These are phyloP conservation scores for Neodiprion virginianus DNA, from an alignment of 1,140 invertebrate species.

Conservation along the genomic window DNA sequence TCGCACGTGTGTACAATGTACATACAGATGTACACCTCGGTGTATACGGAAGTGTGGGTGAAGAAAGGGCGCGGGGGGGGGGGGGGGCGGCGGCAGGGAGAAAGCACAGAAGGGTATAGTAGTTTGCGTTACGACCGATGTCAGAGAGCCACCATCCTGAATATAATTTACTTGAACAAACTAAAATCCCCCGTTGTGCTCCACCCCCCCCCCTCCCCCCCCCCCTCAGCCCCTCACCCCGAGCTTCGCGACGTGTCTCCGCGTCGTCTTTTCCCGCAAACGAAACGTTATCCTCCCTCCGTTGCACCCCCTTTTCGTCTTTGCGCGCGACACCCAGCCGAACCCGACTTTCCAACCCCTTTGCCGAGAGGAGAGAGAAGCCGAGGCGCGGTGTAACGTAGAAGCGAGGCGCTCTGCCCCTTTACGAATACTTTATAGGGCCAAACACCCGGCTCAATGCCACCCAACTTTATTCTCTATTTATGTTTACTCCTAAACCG, in stretches of 20 bases:
- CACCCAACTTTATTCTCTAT: slow-evolving; percentile 51
- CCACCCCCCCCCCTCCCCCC: slow-evolving; percentile 27
- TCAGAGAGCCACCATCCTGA: slow-evolving; percentile 52
- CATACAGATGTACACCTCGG: too few species aligned
- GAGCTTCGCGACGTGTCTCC: slow-evolving; percentile 15
- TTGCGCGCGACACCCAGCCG: slow-evolving; percentile 18
- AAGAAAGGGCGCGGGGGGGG: slow-evolving; percentile 1
- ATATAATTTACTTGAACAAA: slow-evolving; percentile 63
- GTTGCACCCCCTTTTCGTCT: slow-evolving; percentile 14
- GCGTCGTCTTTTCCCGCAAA: slow-evolving; percentile 19
- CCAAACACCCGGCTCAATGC: slow-evolving; percentile 41
- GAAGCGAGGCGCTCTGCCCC: slow-evolving; percentile 28
- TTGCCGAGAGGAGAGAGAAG: not conserved
- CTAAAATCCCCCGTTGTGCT: slow-evolving; percentile 51
- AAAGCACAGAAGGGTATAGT: slow-evolving; percentile 43
- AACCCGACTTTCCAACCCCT: slow-evolving; percentile 29
- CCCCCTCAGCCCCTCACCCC: slow-evolving; percentile 6
- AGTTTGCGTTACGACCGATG: slow-evolving; percentile 57
- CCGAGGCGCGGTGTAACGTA: not conserved
- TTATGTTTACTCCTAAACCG: slow-evolving; percentile 46
- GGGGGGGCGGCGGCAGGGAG: slow-evolving; percentile 27
- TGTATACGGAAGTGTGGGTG: slow-evolving; percentile 24
- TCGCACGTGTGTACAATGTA: not conserved
- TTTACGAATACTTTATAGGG: slow-evolving; percentile 59
- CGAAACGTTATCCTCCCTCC: slow-evolving; percentile 39